Evolutionary conservation across 2,113 vertebrate genomes (phyloP).

Genomic region (Albula goreensis): DNA sequence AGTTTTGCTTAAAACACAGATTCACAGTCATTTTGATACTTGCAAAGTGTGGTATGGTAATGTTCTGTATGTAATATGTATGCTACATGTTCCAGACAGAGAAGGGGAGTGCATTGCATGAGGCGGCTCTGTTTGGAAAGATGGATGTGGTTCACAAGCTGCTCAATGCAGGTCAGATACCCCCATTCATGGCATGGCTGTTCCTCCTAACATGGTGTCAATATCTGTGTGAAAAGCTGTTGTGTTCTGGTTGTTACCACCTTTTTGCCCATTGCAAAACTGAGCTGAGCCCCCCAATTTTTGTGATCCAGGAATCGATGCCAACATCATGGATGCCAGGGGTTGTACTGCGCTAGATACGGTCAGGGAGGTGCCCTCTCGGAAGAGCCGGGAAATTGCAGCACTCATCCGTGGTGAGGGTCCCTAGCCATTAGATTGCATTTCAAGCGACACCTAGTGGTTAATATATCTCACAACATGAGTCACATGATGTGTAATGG

Average conservation of each 20-base stretch:
- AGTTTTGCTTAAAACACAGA: too few species aligned
- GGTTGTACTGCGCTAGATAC: conserved; percentile 89
- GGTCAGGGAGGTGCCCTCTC: conserved; percentile 91
- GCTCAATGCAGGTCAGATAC: conserved; percentile 82
- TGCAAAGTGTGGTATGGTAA: not conserved
- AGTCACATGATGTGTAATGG: not conserved
- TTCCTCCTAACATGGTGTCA: not conserved
- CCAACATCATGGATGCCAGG: conserved; percentile 85
- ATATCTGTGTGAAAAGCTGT: not conserved
- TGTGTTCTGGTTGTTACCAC: not conserved
- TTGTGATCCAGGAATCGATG: conserved; percentile 79
- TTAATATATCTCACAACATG: not conserved
- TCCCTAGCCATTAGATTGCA: not conserved
- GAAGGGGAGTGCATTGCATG: conserved; percentile 97
- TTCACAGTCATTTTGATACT: not conserved
- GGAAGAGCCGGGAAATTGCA: conserved; percentile 92
- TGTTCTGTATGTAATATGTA: not conserved
- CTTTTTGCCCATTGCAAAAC: not conserved
- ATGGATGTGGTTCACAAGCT: conserved; percentile 95
- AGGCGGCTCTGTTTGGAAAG: conserved; percentile 97
- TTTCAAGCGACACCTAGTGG: not conserved
- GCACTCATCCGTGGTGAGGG: conserved; percentile 85
- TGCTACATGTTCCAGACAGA: conserved; percentile 83
- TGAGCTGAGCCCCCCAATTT: not conserved
- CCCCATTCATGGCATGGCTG: not conserved